Conservation (phyloP, 2,797 vertebrate genomes). For the Parauchenoglanis ngamensis region DNA sequence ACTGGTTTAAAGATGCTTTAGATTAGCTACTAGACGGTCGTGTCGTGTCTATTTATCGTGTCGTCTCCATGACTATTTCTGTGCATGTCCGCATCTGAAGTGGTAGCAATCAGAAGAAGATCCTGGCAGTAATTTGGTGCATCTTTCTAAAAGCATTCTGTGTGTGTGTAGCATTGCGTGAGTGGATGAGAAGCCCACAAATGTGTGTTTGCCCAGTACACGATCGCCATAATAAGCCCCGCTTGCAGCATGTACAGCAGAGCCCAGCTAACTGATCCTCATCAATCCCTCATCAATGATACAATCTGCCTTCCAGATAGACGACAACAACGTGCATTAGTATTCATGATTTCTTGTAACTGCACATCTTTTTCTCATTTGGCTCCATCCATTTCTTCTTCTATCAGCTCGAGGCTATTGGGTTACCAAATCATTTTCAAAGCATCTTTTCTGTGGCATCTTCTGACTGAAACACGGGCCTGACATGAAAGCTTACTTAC, state of each 20-base stretch:
- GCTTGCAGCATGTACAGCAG: conserved; percentile 11
- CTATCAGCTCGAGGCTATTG: conserved; percentile 54
- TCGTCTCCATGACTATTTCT: conserved; percentile 11
- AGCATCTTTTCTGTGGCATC: conserved; percentile 60
- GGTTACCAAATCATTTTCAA: conserved; percentile 63
- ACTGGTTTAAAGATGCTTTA: not conserved
- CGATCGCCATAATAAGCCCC: not conserved
- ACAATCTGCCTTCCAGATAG: conserved; percentile 55
- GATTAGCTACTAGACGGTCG: too few relatives aligned
- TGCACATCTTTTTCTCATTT: conserved; percentile 60
- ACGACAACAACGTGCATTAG: conserved; percentile 47
- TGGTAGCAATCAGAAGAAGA: conserved; percentile 23
- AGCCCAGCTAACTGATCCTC: conserved; percentile 53
- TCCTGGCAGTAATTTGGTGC: conserved; percentile 13
- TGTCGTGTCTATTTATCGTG: not conserved
- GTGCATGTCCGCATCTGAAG: not conserved
- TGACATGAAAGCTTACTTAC: conserved; percentile 53
- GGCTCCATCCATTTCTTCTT: conserved; percentile 46
- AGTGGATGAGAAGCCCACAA: conserved; percentile 13
- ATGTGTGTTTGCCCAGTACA: conserved; percentile 19
- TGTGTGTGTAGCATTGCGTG: conserved; percentile 3
- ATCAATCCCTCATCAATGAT: conserved; percentile 49
- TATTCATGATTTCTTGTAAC: conserved; percentile 30
- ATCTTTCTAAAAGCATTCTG: conserved; percentile 10
- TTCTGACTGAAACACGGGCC: conserved; percentile 21